Conservation (phyloP, 30 jellyfish, hydroid and myxozoan species). For the Pseudorhiza aurosa region DNA sequence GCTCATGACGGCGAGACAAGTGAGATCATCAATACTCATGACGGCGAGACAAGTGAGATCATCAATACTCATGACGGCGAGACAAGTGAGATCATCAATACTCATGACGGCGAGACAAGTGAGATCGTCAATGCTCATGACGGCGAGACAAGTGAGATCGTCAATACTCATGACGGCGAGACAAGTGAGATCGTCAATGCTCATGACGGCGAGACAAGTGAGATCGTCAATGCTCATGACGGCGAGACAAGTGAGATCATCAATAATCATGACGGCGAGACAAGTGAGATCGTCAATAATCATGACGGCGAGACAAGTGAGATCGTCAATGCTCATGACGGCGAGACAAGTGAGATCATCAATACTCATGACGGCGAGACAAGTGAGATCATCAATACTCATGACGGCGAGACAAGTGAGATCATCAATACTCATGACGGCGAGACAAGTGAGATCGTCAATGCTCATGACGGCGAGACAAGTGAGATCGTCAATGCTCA, state of each 20-base stretch:
- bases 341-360: slow-evolving; percentile 55
- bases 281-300: slow-evolving; percentile 65
- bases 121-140: slow-evolving; percentile 67
- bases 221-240: slow-evolving; percentile 37
- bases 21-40: slow-evolving; percentile 35
- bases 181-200: slow-evolving; percentile 62
- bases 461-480: slow-evolving; percentile 46
- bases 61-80: too few species aligned
- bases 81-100: slow-evolving; percentile 29
- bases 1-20: too few species aligned
- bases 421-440: too few species aligned
- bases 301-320: too few species aligned
- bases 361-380: too few species aligned
- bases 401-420: slow-evolving; percentile 60
- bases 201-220: too few species aligned
- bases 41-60: slow-evolving; percentile 62
- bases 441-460: too few species aligned
- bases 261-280: slow-evolving; percentile 54
- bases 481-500: slow-evolving; percentile 66
- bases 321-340: slow-evolving; percentile 39
- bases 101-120: slow-evolving; percentile 52
- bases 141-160: too few species aligned
- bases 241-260: slow-evolving; percentile 61
- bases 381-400: slow-evolving; percentile 34
- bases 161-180: slow-evolving; percentile 48